Evolutionary conservation across 1,140 invertebrate genomes (phyloP).

Genomic region (Eulimnadia texana): DNA sequence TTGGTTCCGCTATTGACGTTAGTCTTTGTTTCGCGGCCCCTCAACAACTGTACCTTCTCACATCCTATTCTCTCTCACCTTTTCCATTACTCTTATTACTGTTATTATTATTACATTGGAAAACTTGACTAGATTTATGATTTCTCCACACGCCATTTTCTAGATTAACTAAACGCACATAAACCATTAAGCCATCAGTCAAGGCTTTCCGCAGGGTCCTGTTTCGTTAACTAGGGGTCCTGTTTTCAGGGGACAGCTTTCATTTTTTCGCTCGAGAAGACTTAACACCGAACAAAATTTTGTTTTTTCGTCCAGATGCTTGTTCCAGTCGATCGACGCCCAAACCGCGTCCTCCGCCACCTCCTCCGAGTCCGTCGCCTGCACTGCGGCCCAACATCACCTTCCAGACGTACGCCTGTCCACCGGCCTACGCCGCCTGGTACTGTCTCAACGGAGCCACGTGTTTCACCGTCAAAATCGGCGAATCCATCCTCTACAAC

Average conservation of each 20-base stretch:
- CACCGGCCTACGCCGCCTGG: slow-evolving; percentile 76
- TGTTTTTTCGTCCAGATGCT: slow-evolving; percentile 39
- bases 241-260: too few species aligned
- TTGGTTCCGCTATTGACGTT: background rate
- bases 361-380: slow-evolving; percentile 36
- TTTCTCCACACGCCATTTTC: too few species aligned
- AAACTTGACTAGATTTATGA: too few species aligned
- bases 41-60: background rate
- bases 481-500: slow-evolving; percentile 78
- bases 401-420: slow-evolving; percentile 85
- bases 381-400: slow-evolving; percentile 79
- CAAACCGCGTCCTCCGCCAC: slow-evolving; percentile 51
- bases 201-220: too few species aligned
- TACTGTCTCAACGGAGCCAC: slow-evolving; percentile 88
- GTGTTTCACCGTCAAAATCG: slow-evolving; percentile 87
- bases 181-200: too few species aligned
- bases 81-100: background rate
- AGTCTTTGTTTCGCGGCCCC: background rate
- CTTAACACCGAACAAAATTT: too few species aligned
- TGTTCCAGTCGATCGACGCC: slow-evolving; percentile 73
- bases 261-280: too few species aligned
- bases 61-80: background rate
- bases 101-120: too few species aligned
- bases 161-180: too few species aligned
- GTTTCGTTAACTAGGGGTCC: too few species aligned